Conservation (phyloP, 2,797 vertebrate genomes). For the Crenichthys baileyi region DNA sequence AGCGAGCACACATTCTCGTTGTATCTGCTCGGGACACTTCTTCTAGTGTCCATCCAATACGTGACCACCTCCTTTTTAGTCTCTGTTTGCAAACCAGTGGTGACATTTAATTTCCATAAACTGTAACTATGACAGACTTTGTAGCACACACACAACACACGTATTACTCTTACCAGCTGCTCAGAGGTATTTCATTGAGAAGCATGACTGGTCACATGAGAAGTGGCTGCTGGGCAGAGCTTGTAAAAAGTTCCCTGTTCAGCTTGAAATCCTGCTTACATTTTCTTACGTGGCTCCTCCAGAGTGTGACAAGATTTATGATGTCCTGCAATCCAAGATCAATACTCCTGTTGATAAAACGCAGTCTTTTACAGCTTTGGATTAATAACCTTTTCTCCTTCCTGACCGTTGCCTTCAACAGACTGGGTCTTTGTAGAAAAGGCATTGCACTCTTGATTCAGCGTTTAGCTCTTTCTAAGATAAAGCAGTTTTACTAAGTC, state of each 20-base stretch:
- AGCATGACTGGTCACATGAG: conserved; percentile 77
- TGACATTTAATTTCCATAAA: neutral
- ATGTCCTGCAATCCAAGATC: neutral
- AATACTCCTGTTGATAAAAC: conserved; percentile 42
- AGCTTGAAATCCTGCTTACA: conserved; percentile 9
- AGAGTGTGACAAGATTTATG: conserved; percentile 28
- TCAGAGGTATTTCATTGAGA: conserved; percentile 68
- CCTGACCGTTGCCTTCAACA: neutral
- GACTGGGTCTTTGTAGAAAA: neutral
- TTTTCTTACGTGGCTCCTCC: neutral
- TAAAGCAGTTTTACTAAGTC: neutral
- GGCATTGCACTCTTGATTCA: neutral
- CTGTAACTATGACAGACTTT: conserved; percentile 22
- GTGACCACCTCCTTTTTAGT: neutral
- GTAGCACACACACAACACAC: conserved; percentile 3
- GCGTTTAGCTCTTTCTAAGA: neutral
- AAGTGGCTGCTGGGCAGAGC: conserved; percentile 41
- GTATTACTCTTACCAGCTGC: conserved; percentile 14
- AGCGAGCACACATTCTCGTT: neutral
- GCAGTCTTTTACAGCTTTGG: conserved; percentile 8
- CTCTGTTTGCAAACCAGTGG: neutral
- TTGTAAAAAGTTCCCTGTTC: conserved; percentile 36
- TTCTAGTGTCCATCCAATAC: neutral
- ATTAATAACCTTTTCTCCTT: neutral
- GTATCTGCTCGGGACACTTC: neutral